phyloP scores from a whole-genome alignment of 1,140 invertebrate species.

The Bactericera cockerelli region DNA sequence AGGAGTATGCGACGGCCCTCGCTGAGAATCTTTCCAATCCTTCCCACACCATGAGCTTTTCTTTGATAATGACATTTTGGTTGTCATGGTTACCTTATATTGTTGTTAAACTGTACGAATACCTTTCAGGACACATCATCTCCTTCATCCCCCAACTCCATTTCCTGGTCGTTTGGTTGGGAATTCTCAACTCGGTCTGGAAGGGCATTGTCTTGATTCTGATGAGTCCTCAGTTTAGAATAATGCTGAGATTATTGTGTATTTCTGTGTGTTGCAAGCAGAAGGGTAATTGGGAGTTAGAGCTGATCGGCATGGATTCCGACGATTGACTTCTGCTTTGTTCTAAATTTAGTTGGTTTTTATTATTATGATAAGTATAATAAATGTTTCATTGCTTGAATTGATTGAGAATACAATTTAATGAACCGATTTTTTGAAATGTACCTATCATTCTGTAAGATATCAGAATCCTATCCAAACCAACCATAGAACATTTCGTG shows the following conservation, averaged over 20 bases:
- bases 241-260: slow-evolving; percentile 71
- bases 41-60: slow-evolving; percentile 87
- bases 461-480: too few relatives aligned
- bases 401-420: too few relatives aligned
- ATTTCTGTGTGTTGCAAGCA: slow-evolving; percentile 76
- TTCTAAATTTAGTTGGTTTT: too few relatives aligned
- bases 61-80: slow-evolving; percentile 77
- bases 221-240: slow-evolving; percentile 77
- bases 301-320: slow-evolving; percentile 64
- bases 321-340: slow-evolving; percentile 36
- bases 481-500: too few relatives aligned
- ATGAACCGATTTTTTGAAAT: too few relatives aligned
- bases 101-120: slow-evolving; percentile 45
- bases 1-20: slow-evolving; percentile 80
- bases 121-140: slow-evolving; percentile 13
- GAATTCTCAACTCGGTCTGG: slow-evolving; percentile 84
- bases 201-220: slow-evolving; percentile 78
- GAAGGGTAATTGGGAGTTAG: slow-evolving; percentile 53
- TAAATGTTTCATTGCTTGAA: too few relatives aligned
- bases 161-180: slow-evolving; percentile 85
- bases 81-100: slow-evolving; percentile 86
- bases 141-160: slow-evolving; percentile 57
- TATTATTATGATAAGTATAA: too few relatives aligned
- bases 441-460: too few relatives aligned
- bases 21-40: slow-evolving; percentile 81